phyloP scores from a whole-genome alignment of 2,797 vertebrate species.

The Gambusia yucatana region DNA sequence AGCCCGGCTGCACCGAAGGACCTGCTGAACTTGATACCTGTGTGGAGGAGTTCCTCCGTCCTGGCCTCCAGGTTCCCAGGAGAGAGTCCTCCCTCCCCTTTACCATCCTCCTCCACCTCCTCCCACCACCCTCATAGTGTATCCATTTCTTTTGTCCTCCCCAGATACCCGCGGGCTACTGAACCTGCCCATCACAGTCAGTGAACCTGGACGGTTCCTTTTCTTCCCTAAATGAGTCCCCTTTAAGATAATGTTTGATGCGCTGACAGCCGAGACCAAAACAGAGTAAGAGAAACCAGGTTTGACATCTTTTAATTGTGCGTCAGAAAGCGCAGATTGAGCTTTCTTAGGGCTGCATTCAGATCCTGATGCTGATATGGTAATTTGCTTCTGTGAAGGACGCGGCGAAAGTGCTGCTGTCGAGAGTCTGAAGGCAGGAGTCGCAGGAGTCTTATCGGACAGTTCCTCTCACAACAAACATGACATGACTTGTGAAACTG shows the following conservation, averaged over 20 bases:
- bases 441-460: conserved; percentile 63
- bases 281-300: conserved; percentile 82
- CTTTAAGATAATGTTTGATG: conserved; percentile 86
- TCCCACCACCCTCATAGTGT: conserved; percentile 73
- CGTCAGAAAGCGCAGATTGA: conserved; percentile 80
- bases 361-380: conserved; percentile 77
- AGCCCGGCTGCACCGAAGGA: conserved; percentile 86
- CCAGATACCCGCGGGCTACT: conserved; percentile 72
- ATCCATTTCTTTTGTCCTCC: conserved; percentile 78
- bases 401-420: conserved; percentile 70
- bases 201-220: conserved; percentile 65
- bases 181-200: conserved; percentile 58
- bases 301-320: conserved; percentile 90
- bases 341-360: conserved; percentile 72
- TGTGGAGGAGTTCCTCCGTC: conserved; percentile 85
- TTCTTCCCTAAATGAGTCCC: conserved; percentile 84
- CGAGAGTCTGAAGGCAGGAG: conserved; percentile 58
- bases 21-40: conserved; percentile 89
- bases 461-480: conserved; percentile 57
- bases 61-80: conserved; percentile 84
- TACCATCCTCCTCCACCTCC: not conserved
- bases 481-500: conserved; percentile 29
- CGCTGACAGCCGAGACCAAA: conserved; percentile 82
- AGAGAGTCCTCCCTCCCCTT: conserved; percentile 59
- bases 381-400: conserved; percentile 74